A percentile compares a stretch with the other conserved stretches of the same genome.
These are phyloP conservation scores for Caerostris extrusa DNA, from an alignment of 1,140 invertebrate species.

Conservation along the genomic window DNA sequence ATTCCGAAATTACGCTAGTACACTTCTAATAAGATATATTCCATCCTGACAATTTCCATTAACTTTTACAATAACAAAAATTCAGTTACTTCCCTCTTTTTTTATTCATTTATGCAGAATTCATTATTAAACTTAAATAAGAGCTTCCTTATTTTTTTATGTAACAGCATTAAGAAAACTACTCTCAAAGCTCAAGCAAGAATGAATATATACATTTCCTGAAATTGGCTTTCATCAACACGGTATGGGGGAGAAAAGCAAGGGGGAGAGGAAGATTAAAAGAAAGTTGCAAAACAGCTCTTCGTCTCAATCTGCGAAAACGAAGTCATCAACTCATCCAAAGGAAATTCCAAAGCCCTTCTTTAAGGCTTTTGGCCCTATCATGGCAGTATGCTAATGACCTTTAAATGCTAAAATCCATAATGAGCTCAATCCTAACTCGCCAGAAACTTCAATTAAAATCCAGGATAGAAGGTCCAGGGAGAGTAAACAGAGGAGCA, in stretches of 20 bases:
- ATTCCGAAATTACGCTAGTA: too few species aligned
- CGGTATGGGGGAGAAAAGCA: not conserved
- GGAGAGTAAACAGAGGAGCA: slow-evolving; percentile 50
- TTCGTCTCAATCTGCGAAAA: slow-evolving; percentile 10
- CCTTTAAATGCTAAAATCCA: slow-evolving; percentile 71
- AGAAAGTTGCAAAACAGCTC: not conserved
- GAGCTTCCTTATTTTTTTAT: not conserved
- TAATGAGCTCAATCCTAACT: slow-evolving; percentile 63
- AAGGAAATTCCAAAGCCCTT: not conserved
- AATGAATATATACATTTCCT: not conserved
- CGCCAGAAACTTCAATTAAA: slow-evolving; percentile 69
- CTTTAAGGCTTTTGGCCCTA: not conserved
- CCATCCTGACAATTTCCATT: too few species aligned
- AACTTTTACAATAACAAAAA: too few species aligned
- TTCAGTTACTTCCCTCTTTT: too few species aligned
- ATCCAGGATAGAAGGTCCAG: slow-evolving; percentile 25
- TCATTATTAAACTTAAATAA: not conserved
- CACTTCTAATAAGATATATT: too few species aligned
- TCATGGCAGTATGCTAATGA: slow-evolving; percentile 66
- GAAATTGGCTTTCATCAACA: not conserved
- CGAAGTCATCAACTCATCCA: slow-evolving; percentile 59
- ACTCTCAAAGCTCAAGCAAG: not conserved
- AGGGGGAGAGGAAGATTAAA: not conserved
- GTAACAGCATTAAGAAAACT: not conserved
- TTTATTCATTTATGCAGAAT: not conserved